phyloP scores from a whole-genome alignment of 2,113 vertebrate genomes.

The Zosterops hypoxanthus region DNA sequence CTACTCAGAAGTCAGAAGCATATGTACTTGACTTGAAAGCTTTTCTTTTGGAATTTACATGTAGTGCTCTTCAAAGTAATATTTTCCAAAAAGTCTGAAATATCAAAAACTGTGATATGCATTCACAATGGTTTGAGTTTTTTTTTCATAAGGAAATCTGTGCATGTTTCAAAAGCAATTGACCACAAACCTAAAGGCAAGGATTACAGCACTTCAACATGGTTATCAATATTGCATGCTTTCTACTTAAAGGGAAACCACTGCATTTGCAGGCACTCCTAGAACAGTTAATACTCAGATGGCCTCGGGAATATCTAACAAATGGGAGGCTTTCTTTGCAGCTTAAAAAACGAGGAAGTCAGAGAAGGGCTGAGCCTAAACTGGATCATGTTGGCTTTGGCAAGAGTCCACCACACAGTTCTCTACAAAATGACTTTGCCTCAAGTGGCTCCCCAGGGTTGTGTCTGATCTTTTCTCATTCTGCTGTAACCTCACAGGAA shows the following conservation, averaged over 20 bases:
- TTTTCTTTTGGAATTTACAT: slow-evolving; percentile 46
- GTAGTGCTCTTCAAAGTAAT: slow-evolving; percentile 22
- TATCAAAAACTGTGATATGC: background rate
- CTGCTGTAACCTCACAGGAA: background rate
- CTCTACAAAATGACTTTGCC: background rate
- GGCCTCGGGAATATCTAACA: background rate
- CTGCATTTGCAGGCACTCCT: background rate
- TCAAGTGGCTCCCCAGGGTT: background rate
- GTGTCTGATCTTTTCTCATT: background rate
- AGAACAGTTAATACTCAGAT: background rate
- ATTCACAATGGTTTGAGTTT: background rate
- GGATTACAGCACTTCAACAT: background rate
- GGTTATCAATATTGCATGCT: background rate
- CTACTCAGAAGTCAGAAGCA: background rate
- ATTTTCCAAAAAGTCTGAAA: background rate
- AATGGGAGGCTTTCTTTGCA: background rate
- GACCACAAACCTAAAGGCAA: background rate
- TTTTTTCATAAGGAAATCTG: background rate
- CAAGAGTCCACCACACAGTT: background rate
- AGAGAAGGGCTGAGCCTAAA: background rate
- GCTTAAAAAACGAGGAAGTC: background rate
- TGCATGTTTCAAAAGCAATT: background rate
- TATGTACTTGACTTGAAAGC: slow-evolving; percentile 40
- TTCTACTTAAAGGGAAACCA: background rate
- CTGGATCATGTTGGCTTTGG: background rate